phyloP scores from a whole-genome alignment of 2,888 invertebrate genomes.

The Drosophila multiciliata region DNA sequence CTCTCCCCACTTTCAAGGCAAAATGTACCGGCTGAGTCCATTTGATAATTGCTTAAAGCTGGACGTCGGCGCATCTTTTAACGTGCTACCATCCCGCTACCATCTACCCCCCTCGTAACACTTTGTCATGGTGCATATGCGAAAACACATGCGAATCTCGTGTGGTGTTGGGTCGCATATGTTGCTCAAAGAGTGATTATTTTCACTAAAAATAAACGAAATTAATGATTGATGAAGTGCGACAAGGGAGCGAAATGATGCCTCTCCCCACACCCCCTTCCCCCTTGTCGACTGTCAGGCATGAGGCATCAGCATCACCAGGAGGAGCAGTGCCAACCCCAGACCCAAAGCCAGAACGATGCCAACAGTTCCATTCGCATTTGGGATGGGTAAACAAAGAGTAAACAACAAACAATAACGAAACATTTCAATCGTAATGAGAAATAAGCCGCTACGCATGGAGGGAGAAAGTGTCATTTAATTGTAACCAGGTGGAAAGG shows the following conservation, averaged over 20 bases:
- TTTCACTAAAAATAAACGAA: slow-evolving; percentile 78
- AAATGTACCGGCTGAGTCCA: slow-evolving; percentile 44
- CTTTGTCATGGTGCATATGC: slow-evolving; percentile 48
- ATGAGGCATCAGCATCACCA: slow-evolving; percentile 40
- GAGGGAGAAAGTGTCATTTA: slow-evolving; percentile 70
- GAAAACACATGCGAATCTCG: slow-evolving; percentile 69
- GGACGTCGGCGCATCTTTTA: slow-evolving; percentile 47
- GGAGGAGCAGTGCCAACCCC: slow-evolving; percentile 22
- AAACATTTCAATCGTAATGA: slow-evolving; percentile 67
- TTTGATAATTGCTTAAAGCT: slow-evolving; percentile 74
- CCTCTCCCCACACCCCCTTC: slow-evolving; percentile 13
- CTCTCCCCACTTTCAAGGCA: neutral
- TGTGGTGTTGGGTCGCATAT: slow-evolving; percentile 65
- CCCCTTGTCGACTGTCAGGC: slow-evolving; percentile 30
- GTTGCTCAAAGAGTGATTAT: slow-evolving; percentile 74
- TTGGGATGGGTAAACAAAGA: slow-evolving; percentile 22
- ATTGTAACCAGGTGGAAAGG: slow-evolving; percentile 75
- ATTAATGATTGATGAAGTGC: slow-evolving; percentile 78
- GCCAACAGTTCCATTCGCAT: slow-evolving; percentile 8
- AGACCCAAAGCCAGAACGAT: slow-evolving; percentile 2
- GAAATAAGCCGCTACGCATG: slow-evolving; percentile 60
- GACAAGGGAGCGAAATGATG: slow-evolving; percentile 65
- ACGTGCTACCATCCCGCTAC: neutral
- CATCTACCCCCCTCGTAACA: slow-evolving; percentile 12
- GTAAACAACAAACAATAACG: slow-evolving; percentile 19